Evolutionary conservation across 92 coral and sea anemone species (phyloP).

Genomic region (Muricea muricata): DNA sequence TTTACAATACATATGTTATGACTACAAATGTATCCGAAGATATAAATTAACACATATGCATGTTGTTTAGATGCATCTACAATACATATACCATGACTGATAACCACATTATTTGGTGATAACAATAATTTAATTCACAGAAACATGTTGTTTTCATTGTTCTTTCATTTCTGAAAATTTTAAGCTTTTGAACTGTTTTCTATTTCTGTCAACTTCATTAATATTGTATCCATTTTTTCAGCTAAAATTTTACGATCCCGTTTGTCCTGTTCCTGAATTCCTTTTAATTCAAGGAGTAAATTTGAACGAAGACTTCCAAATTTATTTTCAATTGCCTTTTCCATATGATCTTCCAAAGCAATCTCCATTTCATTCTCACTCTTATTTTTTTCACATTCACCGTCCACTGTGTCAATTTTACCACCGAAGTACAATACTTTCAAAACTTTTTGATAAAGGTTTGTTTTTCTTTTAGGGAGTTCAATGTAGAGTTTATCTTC

Average conservation of each 20-base stretch:
- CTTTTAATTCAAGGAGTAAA: not conserved
- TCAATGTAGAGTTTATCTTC: not conserved
- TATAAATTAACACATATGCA: too few relatives aligned
- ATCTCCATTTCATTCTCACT: not conserved
- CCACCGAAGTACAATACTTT: not conserved
- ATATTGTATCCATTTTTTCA: not conserved
- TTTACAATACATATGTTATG: too few relatives aligned
- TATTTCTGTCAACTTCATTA: not conserved
- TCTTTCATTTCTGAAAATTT: too few relatives aligned
- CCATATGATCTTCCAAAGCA: not conserved
- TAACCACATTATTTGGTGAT: too few relatives aligned
- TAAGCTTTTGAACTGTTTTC: too few relatives aligned
- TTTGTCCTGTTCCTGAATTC: not conserved
- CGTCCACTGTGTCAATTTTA: not conserved
- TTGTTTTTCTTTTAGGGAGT: not conserved
- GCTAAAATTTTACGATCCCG: not conserved
- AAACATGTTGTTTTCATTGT: too few relatives aligned
- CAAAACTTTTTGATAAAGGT: not conserved
- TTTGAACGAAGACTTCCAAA: not conserved
- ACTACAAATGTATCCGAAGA: too few relatives aligned
- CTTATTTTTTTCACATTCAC: not conserved
- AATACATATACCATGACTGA: too few relatives aligned
- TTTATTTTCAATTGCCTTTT: constrained; percentile 4
- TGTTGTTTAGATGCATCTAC: too few relatives aligned
- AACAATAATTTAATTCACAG: too few relatives aligned